Evolutionary conservation across 1,140 invertebrate species (phyloP).

Genomic region (Papilio polytes): DNA sequence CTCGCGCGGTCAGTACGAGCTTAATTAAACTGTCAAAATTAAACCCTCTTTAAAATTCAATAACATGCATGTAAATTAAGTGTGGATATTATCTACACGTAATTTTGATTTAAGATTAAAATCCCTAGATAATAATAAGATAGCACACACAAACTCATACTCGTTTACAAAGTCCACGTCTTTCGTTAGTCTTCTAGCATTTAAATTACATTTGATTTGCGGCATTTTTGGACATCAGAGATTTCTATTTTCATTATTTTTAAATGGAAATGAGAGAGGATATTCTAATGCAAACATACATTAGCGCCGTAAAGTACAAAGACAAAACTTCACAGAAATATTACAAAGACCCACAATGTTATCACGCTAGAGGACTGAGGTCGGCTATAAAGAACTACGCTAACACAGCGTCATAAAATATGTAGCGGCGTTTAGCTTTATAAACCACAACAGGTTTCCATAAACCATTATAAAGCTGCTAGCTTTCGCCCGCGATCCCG

Average conservation of each 20-base stretch:
- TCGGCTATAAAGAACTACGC: neutral
- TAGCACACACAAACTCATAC: too few relatives aligned
- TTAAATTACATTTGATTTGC: too few relatives aligned
- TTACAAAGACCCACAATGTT: neutral
- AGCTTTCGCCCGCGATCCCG: too few relatives aligned
- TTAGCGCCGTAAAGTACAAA: neutral
- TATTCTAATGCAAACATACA: too few relatives aligned
- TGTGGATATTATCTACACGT: conserved; percentile 32
- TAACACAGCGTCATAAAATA: neutral
- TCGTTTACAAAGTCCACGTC: too few relatives aligned
- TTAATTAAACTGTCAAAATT: conserved; percentile 75
- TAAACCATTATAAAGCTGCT: too few relatives aligned
- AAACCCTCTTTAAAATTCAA: conserved; percentile 48
- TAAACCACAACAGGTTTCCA: neutral
- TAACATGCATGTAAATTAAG: conserved; percentile 47
- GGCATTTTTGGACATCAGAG: too few relatives aligned
- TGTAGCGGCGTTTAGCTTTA: neutral
- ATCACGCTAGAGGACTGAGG: neutral
- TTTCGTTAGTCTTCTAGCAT: too few relatives aligned
- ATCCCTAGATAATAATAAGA: neutral
- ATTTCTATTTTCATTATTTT: too few relatives aligned
- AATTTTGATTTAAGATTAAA: conserved; percentile 2
- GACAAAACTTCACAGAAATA: neutral
- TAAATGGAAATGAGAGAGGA: too few relatives aligned
- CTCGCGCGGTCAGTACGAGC: conserved; percentile 62